Conservation (phyloP, 2,797 vertebrate genomes). For the Epinephelus awoara region DNA sequence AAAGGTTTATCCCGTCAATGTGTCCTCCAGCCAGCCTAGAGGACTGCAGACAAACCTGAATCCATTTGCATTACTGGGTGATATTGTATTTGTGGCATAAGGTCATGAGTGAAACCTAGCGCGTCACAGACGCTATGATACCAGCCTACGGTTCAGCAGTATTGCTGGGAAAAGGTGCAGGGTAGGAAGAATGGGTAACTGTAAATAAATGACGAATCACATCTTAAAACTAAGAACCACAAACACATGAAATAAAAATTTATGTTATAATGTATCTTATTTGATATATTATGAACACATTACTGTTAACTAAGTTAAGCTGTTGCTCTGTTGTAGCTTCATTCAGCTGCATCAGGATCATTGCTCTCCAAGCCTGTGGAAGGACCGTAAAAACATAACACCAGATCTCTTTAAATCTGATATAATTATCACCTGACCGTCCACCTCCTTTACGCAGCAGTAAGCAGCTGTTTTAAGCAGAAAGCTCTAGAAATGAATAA, state of each 20-base stretch:
- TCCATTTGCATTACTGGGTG: not conserved
- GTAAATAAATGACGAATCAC: not conserved
- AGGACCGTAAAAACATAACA: not conserved
- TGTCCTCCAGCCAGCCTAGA: not conserved
- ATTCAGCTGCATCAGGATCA: not conserved
- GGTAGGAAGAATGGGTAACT: not conserved
- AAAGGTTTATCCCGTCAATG: constrained; percentile 4
- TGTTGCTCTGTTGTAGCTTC: not conserved
- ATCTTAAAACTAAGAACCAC: not conserved
- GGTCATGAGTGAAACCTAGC: not conserved
- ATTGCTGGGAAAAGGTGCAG: not conserved
- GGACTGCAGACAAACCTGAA: constrained; percentile 8
- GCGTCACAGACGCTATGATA: not conserved
- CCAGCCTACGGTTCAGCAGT: not conserved
- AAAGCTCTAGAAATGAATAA: not conserved
- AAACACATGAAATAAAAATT: not conserved
- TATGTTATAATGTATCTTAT: no score
- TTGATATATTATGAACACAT: no score
- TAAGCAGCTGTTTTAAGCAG: not conserved
- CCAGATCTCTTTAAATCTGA: not conserved
- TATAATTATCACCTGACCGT: not conserved
- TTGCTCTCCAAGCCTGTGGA: not conserved
- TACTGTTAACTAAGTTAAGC: not conserved
- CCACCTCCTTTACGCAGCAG: not conserved
- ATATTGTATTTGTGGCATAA: not conserved